Evolutionary conservation across 2,113 vertebrate genomes (phyloP).

Genomic region (Sakesphorus luctuosus): DNA sequence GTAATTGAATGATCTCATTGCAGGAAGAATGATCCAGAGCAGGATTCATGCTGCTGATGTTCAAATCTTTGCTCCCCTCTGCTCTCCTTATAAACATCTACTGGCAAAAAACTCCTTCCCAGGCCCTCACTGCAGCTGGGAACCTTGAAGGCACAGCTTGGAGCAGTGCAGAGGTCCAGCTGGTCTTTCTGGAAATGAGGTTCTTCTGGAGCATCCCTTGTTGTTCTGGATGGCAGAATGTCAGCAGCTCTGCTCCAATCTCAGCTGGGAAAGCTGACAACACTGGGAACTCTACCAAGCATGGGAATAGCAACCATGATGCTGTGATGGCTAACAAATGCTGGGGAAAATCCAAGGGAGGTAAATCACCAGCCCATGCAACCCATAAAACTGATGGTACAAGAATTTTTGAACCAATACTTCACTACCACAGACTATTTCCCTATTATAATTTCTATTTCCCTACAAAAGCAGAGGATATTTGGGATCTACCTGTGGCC

Average conservation of each 20-base stretch:
- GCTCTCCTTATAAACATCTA: not conserved
- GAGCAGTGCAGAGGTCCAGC: not conserved
- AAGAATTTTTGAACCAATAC: not conserved
- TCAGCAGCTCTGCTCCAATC: not conserved
- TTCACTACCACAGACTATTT: not conserved
- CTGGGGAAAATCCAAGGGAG: not conserved
- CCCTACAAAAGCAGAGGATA: not conserved
- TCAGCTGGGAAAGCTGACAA: constrained; percentile 36
- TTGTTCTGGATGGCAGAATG: not conserved
- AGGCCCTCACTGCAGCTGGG: not conserved
- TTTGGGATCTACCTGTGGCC: not conserved
- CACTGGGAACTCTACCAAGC: not conserved
- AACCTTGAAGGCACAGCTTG: not conserved
- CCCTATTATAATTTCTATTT: not conserved
- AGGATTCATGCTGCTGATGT: not conserved
- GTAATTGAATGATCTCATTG: not conserved
- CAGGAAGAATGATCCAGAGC: not conserved
- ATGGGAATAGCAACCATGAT: not conserved
- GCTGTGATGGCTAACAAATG: not conserved
- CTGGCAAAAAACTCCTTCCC: not conserved
- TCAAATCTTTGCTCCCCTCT: not conserved
- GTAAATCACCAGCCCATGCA: not conserved
- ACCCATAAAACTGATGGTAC: not conserved
- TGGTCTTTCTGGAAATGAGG: constrained; percentile 13
- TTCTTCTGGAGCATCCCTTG: not conserved